These are phyloP conservation scores for Acanthurus lineatus DNA, from an alignment of 2,797 vertebrate species.

Conservation along the genomic window DNA sequence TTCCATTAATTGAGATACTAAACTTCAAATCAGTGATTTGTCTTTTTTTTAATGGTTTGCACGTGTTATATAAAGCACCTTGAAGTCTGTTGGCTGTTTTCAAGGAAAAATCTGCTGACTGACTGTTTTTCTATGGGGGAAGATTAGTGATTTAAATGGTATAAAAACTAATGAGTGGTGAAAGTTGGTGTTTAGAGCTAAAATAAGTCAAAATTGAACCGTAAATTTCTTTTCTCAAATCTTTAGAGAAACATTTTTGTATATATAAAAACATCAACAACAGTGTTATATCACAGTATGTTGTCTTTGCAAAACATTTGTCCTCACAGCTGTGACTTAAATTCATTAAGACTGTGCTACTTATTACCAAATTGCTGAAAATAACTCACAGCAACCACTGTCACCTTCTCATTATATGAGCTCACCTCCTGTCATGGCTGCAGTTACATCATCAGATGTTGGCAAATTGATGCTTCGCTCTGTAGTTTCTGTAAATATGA, in stretches of 20 bases:
- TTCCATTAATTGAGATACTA: background rate
- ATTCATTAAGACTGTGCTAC: too few relatives aligned
- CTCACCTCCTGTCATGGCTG: conserved; percentile 14
- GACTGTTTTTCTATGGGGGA: background rate
- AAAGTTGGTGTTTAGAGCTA: too few relatives aligned
- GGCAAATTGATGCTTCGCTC: background rate
- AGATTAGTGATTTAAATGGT: background rate
- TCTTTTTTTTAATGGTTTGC: background rate
- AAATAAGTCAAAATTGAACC: too few relatives aligned
- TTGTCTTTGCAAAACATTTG: background rate
- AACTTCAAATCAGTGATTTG: background rate
- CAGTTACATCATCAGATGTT: background rate
- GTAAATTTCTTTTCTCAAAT: too few relatives aligned
- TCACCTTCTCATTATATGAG: background rate
- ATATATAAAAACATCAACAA: background rate
- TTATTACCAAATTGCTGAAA: too few relatives aligned
- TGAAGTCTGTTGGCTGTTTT: background rate
- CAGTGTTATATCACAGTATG: background rate
- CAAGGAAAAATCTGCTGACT: background rate
- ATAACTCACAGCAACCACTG: too few relatives aligned
- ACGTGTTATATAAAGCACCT: background rate
- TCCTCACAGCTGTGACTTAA: background rate
- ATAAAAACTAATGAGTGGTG: background rate
- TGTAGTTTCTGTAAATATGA: background rate
- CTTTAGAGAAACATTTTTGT: background rate